Conservation (phyloP, 2,113 vertebrate species). For the Nymphicus hollandicus region DNA sequence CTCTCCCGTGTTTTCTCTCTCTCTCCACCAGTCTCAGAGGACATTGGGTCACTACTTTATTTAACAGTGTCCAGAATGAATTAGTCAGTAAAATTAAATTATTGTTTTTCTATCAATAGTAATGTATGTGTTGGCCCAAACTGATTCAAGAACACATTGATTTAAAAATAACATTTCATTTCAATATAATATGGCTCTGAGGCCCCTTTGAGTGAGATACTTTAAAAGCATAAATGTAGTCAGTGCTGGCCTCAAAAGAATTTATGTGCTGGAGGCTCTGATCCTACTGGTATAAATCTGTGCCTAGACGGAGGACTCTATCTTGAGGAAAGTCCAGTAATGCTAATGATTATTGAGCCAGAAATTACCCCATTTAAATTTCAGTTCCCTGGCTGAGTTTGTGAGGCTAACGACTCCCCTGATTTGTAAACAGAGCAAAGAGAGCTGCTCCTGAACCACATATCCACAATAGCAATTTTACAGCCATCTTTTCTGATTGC, state of each 20-base stretch:
- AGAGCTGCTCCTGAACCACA: background rate
- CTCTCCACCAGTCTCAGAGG: background rate
- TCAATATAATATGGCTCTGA: background rate
- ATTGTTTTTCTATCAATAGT: background rate
- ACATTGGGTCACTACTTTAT: background rate
- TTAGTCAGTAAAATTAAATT: background rate
- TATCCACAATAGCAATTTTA: background rate
- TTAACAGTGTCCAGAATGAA: background rate
- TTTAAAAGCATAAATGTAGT: conserved; percentile 1
- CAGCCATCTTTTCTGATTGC: background rate
- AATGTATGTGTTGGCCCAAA: background rate
- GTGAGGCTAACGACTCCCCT: background rate
- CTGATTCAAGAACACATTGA: background rate
- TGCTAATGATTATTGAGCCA: conserved; percentile 12
- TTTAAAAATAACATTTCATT: conserved; percentile 35
- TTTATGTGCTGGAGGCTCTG: background rate
- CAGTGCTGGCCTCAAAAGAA: background rate
- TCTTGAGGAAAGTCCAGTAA: conserved; percentile 1
- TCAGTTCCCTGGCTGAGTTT: background rate
- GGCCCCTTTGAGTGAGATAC: background rate
- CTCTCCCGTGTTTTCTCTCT: background rate
- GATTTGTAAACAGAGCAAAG: background rate
- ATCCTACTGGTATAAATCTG: background rate
- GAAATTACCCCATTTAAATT: background rate
- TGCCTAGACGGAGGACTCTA: background rate